Base-by-base conservation (phyloP, 2,888 invertebrate genomes). In the Elmis aenea region DNA sequence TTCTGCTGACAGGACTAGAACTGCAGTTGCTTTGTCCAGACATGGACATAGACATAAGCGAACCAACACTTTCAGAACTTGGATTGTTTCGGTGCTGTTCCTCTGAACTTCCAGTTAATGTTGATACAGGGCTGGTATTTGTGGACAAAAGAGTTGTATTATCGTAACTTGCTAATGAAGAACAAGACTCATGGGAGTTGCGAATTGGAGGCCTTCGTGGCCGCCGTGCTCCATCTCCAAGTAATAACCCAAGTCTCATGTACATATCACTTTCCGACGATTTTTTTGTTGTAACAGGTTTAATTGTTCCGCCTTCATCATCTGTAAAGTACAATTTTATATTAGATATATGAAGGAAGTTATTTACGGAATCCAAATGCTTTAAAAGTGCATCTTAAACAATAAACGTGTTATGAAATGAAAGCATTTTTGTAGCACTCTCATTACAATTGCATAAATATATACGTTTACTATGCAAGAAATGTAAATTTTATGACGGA, bases 41-140 rank as follows among this genome's bases (percentile, higher is more conserved):
- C 58, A 83, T 66, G 1, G 83, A 83, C 73, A 84, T 84, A 1
- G 85, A 84, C 59, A 85, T 83, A 12, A 88, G 68, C 1, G 87
- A 88, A 9, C 84, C 83, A 2, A 81, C 77, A 52, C 81, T 83
- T 55, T 83, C 83, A 13, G 78, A 76, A 32, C 79, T 72, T 20
- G 79, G 76, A 33, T 81, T 80, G 55, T 72, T 71, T 15, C 65
- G 46, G 18, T 75, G 70, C 48, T 66, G 64, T 38, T 78, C 79
- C 55, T 88, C 89, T 0, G 88, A 87, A 1, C 88, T 88, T 2
- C 85, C 90, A 2, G 90, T 90, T 23, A 91, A 70, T 0, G 90
- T 91, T 14, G 90, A 90, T n/a, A 91, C 83, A 33, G 90, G 90
- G 62, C 90, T 90, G 20, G 88, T 87, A 55, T 89, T 89, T 37